These are phyloP conservation scores for Typhlichthys subterraneus DNA, from an alignment of 2,797 vertebrate species.

Conservation along the genomic window DNA sequence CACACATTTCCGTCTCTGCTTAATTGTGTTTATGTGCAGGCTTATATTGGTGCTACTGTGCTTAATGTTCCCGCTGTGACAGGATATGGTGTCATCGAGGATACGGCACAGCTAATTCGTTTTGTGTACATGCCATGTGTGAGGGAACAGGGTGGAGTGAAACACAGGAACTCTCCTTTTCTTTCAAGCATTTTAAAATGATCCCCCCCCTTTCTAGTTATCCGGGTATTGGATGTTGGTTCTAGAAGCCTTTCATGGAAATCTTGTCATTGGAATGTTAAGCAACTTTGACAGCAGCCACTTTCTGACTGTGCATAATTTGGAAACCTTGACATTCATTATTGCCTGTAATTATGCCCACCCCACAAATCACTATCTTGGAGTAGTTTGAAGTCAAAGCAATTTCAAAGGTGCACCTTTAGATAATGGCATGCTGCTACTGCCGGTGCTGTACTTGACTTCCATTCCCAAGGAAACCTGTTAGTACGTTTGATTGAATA, in stretches of 20 bases:
- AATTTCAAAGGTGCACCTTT: slow-evolving; percentile 38
- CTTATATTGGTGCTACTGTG: slow-evolving; percentile 48
- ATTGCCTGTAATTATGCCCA: slow-evolving; percentile 40
- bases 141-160: slow-evolving; percentile 14
- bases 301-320: slow-evolving; percentile 25
- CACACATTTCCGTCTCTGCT: slow-evolving; percentile 57
- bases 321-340: slow-evolving; percentile 30
- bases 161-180: not conserved
- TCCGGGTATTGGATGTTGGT: slow-evolving; percentile 11
- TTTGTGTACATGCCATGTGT: slow-evolving; percentile 35
- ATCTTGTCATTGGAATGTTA: slow-evolving; percentile 18
- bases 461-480: slow-evolving; percentile 36
- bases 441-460: slow-evolving; percentile 47
- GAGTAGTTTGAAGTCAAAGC: slow-evolving; percentile 43
- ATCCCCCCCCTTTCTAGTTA: too few relatives aligned
- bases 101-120: slow-evolving; percentile 58
- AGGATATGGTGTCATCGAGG: slow-evolving; percentile 59
- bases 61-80: slow-evolving; percentile 55
- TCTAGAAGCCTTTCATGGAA: slow-evolving; percentile 19
- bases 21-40: slow-evolving; percentile 61
- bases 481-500: slow-evolving; percentile 53
- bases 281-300: slow-evolving; percentile 12
- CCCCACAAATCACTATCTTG: slow-evolving; percentile 33
- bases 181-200: not conserved
- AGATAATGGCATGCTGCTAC: slow-evolving; percentile 32